Percentiles rank a stretch among this genome's conserved stretches.
These are phyloP conservation scores for Bombus balteatus DNA, from an alignment of 1,140 invertebrate genomes.

Conservation along the genomic window DNA sequence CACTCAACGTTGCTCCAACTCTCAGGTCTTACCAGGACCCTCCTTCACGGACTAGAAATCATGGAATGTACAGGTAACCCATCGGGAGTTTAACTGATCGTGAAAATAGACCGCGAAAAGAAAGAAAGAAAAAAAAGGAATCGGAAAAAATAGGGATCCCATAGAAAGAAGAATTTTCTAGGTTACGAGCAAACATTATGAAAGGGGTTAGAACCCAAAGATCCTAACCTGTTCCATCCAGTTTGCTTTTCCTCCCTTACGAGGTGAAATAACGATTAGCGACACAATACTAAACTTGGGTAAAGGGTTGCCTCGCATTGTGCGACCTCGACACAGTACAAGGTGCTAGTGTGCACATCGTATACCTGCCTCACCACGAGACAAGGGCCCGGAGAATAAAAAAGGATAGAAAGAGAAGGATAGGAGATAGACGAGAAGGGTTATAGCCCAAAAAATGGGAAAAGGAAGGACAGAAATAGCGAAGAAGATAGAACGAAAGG, in stretches of 20 bases:
- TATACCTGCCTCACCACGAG: conserved; percentile 67
- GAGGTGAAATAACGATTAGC: conserved; percentile 62
- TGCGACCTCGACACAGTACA: conserved; percentile 32
- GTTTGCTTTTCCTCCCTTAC: conserved; percentile 43
- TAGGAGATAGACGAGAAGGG: no score
- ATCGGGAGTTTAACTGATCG: conserved; percentile 39
- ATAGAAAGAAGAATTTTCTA: conserved; percentile 48
- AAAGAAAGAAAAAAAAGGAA: not conserved
- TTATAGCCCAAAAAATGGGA: no score
- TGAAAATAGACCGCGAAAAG: not conserved
- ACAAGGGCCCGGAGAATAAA: no score
- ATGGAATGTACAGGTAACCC: conserved; percentile 28
- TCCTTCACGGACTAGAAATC: not conserved
- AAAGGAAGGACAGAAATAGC: no score
- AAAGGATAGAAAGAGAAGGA: no score
- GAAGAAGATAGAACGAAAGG: not conserved
- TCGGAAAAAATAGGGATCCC: conserved; percentile 7
- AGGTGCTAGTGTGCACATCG: conserved; percentile 60
- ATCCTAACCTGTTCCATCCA: conserved; percentile 64
- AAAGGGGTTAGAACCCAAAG: conserved; percentile 54
- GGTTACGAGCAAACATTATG: conserved; percentile 35
- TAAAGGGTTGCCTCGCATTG: conserved; percentile 75
- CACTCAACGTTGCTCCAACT: not conserved
- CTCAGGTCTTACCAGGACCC: not conserved
- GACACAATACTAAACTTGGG: conserved; percentile 64